These are phyloP conservation scores for Allacma fusca DNA, from an alignment of 2,888 invertebrate genomes.

Conservation along the genomic window DNA sequence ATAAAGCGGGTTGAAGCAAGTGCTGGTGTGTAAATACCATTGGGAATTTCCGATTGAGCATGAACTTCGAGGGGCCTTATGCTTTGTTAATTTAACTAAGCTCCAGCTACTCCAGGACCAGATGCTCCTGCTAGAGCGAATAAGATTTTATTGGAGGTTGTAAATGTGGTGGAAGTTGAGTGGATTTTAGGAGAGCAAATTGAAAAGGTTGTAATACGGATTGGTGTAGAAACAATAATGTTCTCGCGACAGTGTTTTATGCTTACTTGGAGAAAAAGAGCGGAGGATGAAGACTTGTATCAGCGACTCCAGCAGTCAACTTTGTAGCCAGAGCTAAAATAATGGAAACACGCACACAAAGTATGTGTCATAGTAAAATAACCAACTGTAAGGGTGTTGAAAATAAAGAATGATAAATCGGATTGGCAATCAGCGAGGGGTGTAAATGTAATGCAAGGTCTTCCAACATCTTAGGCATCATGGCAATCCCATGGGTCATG, in stretches of 20 bases:
- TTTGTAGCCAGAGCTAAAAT: background rate
- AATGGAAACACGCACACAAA: constrained; percentile 8
- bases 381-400: constrained; percentile 32
- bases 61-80: no score
- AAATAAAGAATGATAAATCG: constrained; percentile 53
- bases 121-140: background rate
- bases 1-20: no score
- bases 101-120: background rate
- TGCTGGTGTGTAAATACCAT: no score
- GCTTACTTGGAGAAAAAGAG: background rate
- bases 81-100: no score
- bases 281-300: background rate
- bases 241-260: background rate
- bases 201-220: constrained; percentile 3
- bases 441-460: constrained; percentile 47
- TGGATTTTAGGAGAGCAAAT: constrained; percentile 1
- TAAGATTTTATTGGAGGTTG: constrained; percentile 2
- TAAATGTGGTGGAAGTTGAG: constrained; percentile 12
- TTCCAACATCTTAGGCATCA: constrained; percentile 46
- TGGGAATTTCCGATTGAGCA: no score
- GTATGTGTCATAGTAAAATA: constrained; percentile 5
- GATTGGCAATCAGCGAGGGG: constrained; percentile 55
- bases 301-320: background rate
- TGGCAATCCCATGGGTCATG: constrained; percentile 50
- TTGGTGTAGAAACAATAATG: constrained; percentile 1